Evolutionary conservation across 2,888 invertebrate species (phyloP), one percentile per base, ranked within the genome.

Genomic region (Amphiduros pacificus): DNA sequence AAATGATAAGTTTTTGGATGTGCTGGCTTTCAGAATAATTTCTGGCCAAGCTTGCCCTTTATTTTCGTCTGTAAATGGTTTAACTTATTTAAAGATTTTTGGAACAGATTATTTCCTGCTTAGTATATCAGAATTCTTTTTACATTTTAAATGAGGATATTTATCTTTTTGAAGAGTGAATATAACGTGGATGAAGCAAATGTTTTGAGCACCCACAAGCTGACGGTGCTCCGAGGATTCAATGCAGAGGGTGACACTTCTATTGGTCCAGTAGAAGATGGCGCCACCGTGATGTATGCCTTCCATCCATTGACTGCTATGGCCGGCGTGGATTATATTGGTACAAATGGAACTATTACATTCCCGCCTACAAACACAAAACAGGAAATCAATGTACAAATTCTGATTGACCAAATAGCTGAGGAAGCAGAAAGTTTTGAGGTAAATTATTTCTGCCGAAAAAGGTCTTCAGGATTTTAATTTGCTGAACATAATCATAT

Each of bases 121-220:
- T n/a, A n/a, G n/a, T n/a, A n/a, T n/a, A n/a, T n/a, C n/a, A n/a
- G n/a, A n/a, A n/a, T n/a, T n/a, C n/a, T n/a, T n/a, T n/a, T n/a
- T n/a, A n/a, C n/a, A n/a, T n/a, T n/a, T n/a, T n/a, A n/a, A n/a
- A n/a, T n/a, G n/a, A n/a, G n/a, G n/a, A n/a, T n/a, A n/a, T n/a
- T n/a, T n/a, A n/a, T n/a, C n/a, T n/a, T n/a, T n/a, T n/a, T n/a
- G n/a, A n/a, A n/a, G n/a, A n/a, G n/a, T n/a, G n/a, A n/a, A n/a
- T n/a, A n/a, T n/a, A n/a, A n/a, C n/a, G 74, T 74, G 62, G 74
- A 76, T 20, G 80, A 80, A 62, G 70, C 69, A 1, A 64, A 71
- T 28, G 69, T 64, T 2, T 61, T 64, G 27, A 64, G 59, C 26
- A 61, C 60, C 1, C 59, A 73, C 4, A 62, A 52, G 17, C 53